Percentiles rank a stretch among this genome's conserved stretches.
Evolutionary conservation across 2,888 invertebrate genomes (phyloP).

Genomic region (Dioctria rufipes): DNA sequence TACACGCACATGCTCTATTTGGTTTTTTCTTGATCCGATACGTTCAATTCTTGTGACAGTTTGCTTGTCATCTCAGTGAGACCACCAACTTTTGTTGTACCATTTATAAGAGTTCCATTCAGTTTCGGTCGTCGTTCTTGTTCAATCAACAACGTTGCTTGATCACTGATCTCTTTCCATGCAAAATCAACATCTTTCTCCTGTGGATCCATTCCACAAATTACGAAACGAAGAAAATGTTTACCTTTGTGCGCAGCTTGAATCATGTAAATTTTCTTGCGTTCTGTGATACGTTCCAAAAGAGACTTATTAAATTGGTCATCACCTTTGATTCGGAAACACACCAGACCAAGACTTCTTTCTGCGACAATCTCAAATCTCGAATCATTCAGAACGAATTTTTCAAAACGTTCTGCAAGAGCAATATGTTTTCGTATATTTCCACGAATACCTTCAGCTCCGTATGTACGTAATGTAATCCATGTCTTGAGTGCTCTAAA

Average conservation of each 20-base stretch:
- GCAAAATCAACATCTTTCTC: constrained; percentile 83
- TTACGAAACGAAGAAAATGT: constrained; percentile 84
- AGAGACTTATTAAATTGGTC: constrained; percentile 81
- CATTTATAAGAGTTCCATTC: constrained; percentile 2
- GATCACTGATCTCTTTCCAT: constrained; percentile 78
- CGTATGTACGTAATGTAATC: constrained; percentile 89
- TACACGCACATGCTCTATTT: not conserved
- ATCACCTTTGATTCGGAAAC: constrained; percentile 87
- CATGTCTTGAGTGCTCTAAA: constrained; percentile 94
- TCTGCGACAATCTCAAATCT: constrained; percentile 86
- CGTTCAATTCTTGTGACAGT: not conserved
- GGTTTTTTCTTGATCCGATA: constrained; percentile 27
- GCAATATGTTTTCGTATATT: constrained; percentile 83
- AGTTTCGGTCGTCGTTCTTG: not conserved
- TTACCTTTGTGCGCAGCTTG: constrained; percentile 80
- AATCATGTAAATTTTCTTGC: constrained; percentile 86
- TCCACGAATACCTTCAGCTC: constrained; percentile 83
- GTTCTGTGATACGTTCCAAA: constrained; percentile 80
- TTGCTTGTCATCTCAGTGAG: constrained; percentile 15
- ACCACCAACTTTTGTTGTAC: constrained; percentile 10
- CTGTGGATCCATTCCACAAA: constrained; percentile 83
- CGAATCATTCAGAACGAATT: constrained; percentile 78
- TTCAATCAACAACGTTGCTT: constrained; percentile 67
- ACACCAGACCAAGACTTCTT: constrained; percentile 86
- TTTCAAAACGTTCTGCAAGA: constrained; percentile 85